Percentiles rank a stretch among this genome's conserved stretches.
These are phyloP conservation scores for Pharmacophagus antenor DNA, from an alignment of 2,888 invertebrate genomes.

Conservation along the genomic window DNA sequence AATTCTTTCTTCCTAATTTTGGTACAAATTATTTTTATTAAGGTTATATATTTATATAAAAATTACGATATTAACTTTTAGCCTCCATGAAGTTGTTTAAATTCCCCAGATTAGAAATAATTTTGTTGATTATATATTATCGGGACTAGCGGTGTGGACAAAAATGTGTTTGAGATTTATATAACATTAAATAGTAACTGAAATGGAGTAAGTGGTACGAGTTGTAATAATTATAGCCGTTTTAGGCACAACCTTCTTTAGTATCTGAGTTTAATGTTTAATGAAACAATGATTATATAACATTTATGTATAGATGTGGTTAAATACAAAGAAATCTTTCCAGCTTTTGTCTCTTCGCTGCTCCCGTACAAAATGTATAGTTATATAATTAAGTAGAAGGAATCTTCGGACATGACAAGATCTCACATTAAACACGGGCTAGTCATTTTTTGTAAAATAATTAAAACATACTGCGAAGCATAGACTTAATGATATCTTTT, in stretches of 20 bases:
- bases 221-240: background rate
- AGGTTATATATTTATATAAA: background rate
- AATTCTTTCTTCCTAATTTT: background rate
- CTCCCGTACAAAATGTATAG: constrained; percentile 29
- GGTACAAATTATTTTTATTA: background rate
- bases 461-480: constrained; percentile 33
- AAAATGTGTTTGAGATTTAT: constrained; percentile 4
- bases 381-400: constrained; percentile 27
- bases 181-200: background rate
- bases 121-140: constrained; percentile 11
- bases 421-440: constrained; percentile 49
- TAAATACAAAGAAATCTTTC: constrained; percentile 25
- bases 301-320: constrained; percentile 22
- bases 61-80: background rate
- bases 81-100: constrained; percentile 6
- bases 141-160: constrained; percentile 12
- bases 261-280: background rate
- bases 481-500: constrained; percentile 31
- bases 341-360: constrained; percentile 27
- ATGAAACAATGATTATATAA: constrained; percentile 3
- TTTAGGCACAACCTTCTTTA: background rate
- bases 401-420: constrained; percentile 37
- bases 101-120: constrained; percentile 1
- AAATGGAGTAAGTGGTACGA: background rate
- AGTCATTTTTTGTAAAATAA: constrained; percentile 49